Evolutionary conservation across 1,140 invertebrate species (phyloP), one percentile per base, ranked within the genome.

Genomic region (Drosophila arawakana): DNA sequence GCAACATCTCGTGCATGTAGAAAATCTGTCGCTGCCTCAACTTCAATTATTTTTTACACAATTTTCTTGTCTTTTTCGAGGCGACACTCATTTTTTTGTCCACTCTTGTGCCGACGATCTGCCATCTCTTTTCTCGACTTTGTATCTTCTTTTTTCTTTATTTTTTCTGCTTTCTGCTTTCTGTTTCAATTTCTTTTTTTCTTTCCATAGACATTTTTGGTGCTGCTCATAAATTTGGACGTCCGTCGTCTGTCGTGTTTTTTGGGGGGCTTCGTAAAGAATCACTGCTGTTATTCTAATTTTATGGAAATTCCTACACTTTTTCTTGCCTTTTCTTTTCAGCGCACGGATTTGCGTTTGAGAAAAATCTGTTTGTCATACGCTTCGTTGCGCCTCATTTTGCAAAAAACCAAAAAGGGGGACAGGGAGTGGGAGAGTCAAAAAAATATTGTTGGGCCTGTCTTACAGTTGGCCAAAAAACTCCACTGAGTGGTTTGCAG

Each of bases 291-390:
- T 89, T 89, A 89, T 89, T 89, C 84, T 89, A 89, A 89, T 89
- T 89, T 89, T 89, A 89, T 89, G 84, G 84, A 89, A 89, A 89
- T 89, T 89, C 84, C 84, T 89, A 80, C 85, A 84, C 80, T 90
- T 88, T 84, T 89, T 88, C 78, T 89, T 81, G 69, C 75, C 81
- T 76, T 80, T 89, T 81, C 81, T 81, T 81, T 78, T 84, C 77
- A 76, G 80, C 71, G 83, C 80, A 88, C 83, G 81, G 83, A 89
- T 88, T 88, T 89, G 80, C 82, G 84, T 89, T 89, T 84, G 85
- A 85, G 84, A 89, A 89, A 89, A 89, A 89, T 89, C 84, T 89
- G 84, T 89, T 89, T 89, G 84, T 89, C 84, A 89, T 90, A 81
- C 85, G 85, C 84, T 89, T 81, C 84, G 84, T 89, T 89, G 84